phyloP scores from a whole-genome alignment of 2,888 invertebrate species.

The Arge pagana region DNA sequence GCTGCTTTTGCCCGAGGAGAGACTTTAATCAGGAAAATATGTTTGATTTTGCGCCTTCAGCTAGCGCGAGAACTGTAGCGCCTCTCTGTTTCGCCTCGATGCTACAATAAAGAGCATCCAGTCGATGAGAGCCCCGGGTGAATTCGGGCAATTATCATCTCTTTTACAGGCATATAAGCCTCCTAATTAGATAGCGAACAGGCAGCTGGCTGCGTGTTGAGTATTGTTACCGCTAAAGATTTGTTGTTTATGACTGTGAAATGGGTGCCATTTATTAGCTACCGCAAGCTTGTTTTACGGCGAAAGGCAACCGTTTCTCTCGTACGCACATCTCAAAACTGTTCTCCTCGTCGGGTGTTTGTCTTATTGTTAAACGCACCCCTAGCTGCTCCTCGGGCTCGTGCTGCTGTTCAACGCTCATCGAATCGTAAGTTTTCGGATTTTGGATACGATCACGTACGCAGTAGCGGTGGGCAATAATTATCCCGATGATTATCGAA shows the following conservation, averaged over 20 bases:
- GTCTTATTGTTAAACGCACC: no score
- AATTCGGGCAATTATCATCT: constrained; percentile 51
- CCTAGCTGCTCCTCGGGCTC: no score
- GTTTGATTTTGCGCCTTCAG: constrained; percentile 43
- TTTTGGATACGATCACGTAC: no score
- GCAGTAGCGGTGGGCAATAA: no score
- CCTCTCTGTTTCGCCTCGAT: constrained; percentile 28
- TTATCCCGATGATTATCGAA: no score
- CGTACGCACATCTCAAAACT: no score
- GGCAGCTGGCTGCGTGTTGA: no score
- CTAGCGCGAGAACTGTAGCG: constrained; percentile 40
- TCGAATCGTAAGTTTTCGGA: no score
- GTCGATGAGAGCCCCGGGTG: constrained; percentile 41
- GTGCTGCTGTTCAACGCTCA: no score
- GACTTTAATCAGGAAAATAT: constrained; percentile 54
- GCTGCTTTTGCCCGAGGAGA: constrained; percentile 47
- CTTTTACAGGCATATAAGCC: constrained; percentile 37
- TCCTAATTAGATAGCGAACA: constrained; percentile 56
- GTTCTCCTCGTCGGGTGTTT: no score
- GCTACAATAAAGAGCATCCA: constrained; percentile 47
- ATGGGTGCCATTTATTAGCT: constrained; percentile 26
- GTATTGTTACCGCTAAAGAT: constrained; percentile 29
- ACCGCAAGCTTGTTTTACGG: constrained; percentile 25
- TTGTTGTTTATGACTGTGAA: constrained; percentile 38
- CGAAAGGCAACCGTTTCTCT: constrained; percentile 15